Evolutionary conservation across 2,113 vertebrate species (phyloP), one percentile per base, ranked within the genome.

Genomic region (Coregonus clupeaformis): DNA sequence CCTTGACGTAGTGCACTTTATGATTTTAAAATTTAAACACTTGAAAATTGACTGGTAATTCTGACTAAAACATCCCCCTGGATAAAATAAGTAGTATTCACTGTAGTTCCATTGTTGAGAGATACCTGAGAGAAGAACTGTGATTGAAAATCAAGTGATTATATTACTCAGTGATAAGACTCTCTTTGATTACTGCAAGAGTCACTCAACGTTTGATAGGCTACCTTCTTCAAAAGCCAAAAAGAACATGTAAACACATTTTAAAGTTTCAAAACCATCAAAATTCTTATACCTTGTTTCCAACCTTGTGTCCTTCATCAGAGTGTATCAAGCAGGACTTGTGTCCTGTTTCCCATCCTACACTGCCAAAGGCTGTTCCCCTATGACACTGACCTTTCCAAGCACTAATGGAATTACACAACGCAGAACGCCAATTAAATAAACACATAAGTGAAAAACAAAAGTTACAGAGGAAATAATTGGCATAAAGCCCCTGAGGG

Each of bases 1-100:
- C 87, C 86, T 87, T 66, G 47, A 78, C 92, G 91, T 90, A 72
- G 85, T 86, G 84, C 85, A 90, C 86, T 92, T 92, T 91, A 92
- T 89, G 77, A 84, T 83, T 92, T 93, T 88, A 92, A 92, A 91
- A 84, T 92, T 90, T 91, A 90, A 92, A 90, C 83, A 91, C 87
- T 88, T 85, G 74, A 85, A 89, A 91, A 91, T 85, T 86, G 83
- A 82, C 82, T 72, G 83, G 78, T 88, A 86, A 89, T 92, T 90
- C 86, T 80, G 78, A 86, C 73, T 66, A 69, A 87, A 90, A 76
- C 73, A 70, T 76, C 76, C 75, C 73, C 85, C 80, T 78, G 85
- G 62, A 27, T 72, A 18, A 36, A 68, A 42, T 16, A 66, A 6
- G 5, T 18, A n/a, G 20, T 59, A 13, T n/a, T 2, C 20, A 59